A percentile compares a stretch with the other conserved stretches of the same genome.
Evolutionary conservation across 2,797 vertebrate genomes (phyloP).

Genomic region (Hippocampus kuda): DNA sequence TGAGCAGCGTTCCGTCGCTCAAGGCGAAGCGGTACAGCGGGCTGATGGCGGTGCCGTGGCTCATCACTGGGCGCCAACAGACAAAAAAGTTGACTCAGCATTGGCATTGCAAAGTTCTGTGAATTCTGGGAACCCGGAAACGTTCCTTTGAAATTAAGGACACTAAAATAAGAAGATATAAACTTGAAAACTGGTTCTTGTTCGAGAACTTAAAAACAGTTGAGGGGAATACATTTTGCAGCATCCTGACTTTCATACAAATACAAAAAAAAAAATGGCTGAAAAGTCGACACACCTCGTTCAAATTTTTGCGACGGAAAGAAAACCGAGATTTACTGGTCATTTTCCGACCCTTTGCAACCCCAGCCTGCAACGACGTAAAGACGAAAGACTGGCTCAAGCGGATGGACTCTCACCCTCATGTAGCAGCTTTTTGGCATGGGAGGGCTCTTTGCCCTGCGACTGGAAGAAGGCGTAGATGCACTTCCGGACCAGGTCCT

Average conservation of each 20-base stretch:
- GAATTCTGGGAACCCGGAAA: too few relatives aligned
- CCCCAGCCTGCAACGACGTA: background rate
- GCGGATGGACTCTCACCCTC: slow-evolving; percentile 72
- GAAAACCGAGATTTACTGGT: background rate
- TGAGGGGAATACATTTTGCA: too few relatives aligned
- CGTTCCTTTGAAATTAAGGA: too few relatives aligned
- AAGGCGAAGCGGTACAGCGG: slow-evolving; percentile 87
- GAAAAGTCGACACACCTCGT: too few relatives aligned
- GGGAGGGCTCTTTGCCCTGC: slow-evolving; percentile 87
- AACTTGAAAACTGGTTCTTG: too few relatives aligned
- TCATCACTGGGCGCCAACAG: slow-evolving; percentile 72
- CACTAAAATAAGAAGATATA: background rate
- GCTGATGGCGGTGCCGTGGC: slow-evolving; percentile 84
- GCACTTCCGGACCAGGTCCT: slow-evolving; percentile 92
- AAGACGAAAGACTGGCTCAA: background rate
- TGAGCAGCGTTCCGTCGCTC: slow-evolving; percentile 85
- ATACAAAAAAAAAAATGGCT: too few relatives aligned
- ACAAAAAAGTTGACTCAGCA: background rate
- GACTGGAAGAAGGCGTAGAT: slow-evolving; percentile 97
- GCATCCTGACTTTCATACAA: background rate
- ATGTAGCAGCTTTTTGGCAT: slow-evolving; percentile 92
- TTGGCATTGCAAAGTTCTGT: background rate
- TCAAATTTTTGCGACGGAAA: background rate
- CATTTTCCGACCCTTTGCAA: too few relatives aligned
- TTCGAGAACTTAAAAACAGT: too few relatives aligned